These are phyloP conservation scores for Puffinus mauretanicus DNA, from an alignment of 2,113 vertebrate genomes.

Conservation along the genomic window DNA sequence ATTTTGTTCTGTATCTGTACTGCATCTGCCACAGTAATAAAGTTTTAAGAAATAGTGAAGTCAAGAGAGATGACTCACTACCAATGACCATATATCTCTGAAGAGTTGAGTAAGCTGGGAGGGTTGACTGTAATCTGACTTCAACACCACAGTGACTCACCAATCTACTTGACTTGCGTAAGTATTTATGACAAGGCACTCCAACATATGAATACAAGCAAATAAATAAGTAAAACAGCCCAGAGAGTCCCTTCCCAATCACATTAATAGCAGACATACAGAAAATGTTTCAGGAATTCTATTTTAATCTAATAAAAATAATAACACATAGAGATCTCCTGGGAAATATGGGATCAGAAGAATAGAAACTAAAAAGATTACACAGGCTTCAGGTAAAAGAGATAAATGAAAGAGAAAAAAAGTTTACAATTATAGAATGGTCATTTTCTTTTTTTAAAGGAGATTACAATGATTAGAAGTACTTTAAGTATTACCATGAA, in stretches of 20 bases:
- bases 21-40: background rate
- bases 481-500: background rate
- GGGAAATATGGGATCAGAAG: background rate
- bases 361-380: background rate
- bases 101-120: background rate
- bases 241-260: background rate
- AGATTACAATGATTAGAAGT: background rate
- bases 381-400: background rate
- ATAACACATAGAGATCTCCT: background rate
- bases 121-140: background rate
- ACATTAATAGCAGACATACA: background rate
- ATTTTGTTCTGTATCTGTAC: background rate
- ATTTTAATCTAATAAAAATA: background rate
- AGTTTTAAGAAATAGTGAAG: background rate
- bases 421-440: background rate
- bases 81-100: background rate
- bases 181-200: background rate
- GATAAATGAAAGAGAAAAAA: background rate
- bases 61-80: background rate
- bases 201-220: background rate
- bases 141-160: slow-evolving; percentile 29
- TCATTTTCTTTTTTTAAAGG: background rate
- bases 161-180: background rate
- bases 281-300: background rate
- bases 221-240: background rate